Percentiles rank a stretch among this genome's conserved stretches.
Evolutionary conservation across 2,888 invertebrate genomes (phyloP).

Genomic region (Macaria liturata): DNA sequence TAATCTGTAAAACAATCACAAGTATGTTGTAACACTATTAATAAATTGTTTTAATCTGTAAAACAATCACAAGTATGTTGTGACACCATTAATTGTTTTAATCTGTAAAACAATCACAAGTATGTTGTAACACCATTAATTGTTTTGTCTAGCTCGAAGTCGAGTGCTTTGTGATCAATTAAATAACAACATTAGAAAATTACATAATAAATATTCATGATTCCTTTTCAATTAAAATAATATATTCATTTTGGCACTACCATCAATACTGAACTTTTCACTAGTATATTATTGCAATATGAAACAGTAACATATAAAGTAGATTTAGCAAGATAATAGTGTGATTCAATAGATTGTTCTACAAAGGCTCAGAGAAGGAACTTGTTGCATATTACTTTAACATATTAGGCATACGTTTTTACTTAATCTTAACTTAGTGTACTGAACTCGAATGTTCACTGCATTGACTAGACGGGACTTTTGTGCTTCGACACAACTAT

Average conservation of each 20-base stretch:
- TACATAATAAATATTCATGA: no score
- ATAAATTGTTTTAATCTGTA: neutral
- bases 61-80: no score
- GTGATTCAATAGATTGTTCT: neutral
- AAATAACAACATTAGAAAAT: no score
- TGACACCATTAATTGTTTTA: constrained; percentile 9
- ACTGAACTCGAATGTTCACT: constrained; percentile 26
- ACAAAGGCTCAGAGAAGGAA: constrained; percentile 5
- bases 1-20: neutral
- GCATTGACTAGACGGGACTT: constrained; percentile 49
- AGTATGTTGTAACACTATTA: no score
- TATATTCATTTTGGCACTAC: constrained; percentile 17
- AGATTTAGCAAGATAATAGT: neutral
- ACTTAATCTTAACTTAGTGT: constrained; percentile 27
- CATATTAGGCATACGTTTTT: constrained; percentile 29
- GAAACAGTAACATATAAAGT: no score
- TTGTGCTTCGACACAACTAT: constrained; percentile 25
- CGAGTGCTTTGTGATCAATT: no score
- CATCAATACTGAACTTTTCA: constrained; percentile 4
- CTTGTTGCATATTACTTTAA: neutral
- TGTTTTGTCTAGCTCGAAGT: no score
- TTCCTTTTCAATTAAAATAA: no score
- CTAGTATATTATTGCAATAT: no score
- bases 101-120: neutral
- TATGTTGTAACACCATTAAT: no score